Percentiles rank a stretch among this genome's conserved stretches.
These are phyloP conservation scores for Ophthalmolycus amberensis DNA, from an alignment of 2,113 vertebrate genomes.

Conservation along the genomic window DNA sequence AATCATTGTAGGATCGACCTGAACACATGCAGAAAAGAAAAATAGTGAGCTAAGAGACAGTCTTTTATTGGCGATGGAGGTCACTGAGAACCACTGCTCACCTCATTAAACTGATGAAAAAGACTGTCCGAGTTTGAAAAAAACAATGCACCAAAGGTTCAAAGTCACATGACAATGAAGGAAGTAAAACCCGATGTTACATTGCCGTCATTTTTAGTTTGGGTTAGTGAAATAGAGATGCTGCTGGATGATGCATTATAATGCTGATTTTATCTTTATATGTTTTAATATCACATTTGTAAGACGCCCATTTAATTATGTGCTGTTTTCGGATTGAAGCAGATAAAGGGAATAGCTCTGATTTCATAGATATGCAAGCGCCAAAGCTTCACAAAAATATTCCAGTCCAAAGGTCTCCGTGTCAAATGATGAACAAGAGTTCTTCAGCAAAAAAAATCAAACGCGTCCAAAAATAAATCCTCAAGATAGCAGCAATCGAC, in stretches of 20 bases:
- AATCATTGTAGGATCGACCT: constrained; percentile 90
- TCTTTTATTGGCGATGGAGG: constrained; percentile 70
- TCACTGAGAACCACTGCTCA: constrained; percentile 87
- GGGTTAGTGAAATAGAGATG: constrained; percentile 69
- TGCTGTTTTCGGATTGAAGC: constrained; percentile 31
- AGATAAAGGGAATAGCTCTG: constrained; percentile 43
- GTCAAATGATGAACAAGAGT: constrained; percentile 27
- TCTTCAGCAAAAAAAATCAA: constrained; percentile 4
- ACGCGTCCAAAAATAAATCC: constrained; percentile 15
- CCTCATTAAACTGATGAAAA: constrained; percentile 93
- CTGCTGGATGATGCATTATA: constrained; percentile 66
- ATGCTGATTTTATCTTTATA: constrained; percentile 43
- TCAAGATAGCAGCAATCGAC: neutral
- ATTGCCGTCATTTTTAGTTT: constrained; percentile 73
- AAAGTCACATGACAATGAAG: constrained; percentile 87
- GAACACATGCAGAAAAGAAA: constrained; percentile 81
- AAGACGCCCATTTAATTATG: constrained; percentile 62
- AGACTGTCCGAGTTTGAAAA: constrained; percentile 72
- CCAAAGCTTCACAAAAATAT: constrained; percentile 33
- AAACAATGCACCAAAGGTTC: constrained; percentile 70
- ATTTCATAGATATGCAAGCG: constrained; percentile 73
- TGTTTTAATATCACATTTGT: constrained; percentile 64
- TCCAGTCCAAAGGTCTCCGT: constrained; percentile 28
- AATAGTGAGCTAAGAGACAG: constrained; percentile 66
- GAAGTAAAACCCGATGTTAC: constrained; percentile 74